Percentiles rank a stretch among this genome's conserved stretches.
phyloP scores from a whole-genome alignment of 1,140 invertebrate species.

The Drosophila murphyi region DNA sequence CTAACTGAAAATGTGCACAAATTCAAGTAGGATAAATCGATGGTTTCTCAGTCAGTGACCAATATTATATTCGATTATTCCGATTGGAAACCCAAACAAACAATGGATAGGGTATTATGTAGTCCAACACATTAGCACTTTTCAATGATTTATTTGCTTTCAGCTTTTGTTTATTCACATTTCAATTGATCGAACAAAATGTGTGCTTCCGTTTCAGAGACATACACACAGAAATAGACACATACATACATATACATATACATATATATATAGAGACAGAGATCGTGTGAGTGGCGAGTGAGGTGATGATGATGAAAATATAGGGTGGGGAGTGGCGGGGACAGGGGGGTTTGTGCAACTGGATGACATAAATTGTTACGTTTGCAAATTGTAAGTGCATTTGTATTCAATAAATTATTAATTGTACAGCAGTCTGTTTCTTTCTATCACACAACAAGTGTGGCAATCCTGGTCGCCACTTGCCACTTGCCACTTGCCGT shows the following conservation, averaged over 20 bases:
- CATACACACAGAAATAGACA: too few relatives aligned
- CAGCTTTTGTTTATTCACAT: slow-evolving; percentile 49
- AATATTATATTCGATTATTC: too few relatives aligned
- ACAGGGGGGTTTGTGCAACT: slow-evolving; percentile 5
- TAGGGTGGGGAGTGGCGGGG: slow-evolving; percentile 1
- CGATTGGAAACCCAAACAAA: too few relatives aligned
- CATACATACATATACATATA: too few relatives aligned
- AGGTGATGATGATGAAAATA: background rate
- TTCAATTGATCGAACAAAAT: slow-evolving; percentile 76
- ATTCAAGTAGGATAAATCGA: too few relatives aligned
- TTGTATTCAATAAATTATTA: slow-evolving; percentile 71
- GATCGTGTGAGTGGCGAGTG: background rate
- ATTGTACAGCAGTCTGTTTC: background rate
- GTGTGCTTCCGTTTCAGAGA: slow-evolving; percentile 63
- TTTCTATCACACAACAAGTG: background rate
- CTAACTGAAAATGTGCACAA: too few relatives aligned
- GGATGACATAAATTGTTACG: slow-evolving; percentile 58
- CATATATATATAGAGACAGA: background rate
- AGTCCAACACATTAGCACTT: background rate
- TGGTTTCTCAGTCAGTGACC: too few relatives aligned
- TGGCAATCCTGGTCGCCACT: slow-evolving; percentile 32
- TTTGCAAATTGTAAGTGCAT: slow-evolving; percentile 54
- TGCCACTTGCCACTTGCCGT: slow-evolving; percentile 18
- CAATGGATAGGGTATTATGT: slow-evolving; percentile 1
- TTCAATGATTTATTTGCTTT: slow-evolving; percentile 1